Percentiles rank a stretch among this genome's conserved stretches.
These are phyloP conservation scores for Pungitius pungitius DNA, from an alignment of 2,113 vertebrate species.

Conservation along the genomic window DNA sequence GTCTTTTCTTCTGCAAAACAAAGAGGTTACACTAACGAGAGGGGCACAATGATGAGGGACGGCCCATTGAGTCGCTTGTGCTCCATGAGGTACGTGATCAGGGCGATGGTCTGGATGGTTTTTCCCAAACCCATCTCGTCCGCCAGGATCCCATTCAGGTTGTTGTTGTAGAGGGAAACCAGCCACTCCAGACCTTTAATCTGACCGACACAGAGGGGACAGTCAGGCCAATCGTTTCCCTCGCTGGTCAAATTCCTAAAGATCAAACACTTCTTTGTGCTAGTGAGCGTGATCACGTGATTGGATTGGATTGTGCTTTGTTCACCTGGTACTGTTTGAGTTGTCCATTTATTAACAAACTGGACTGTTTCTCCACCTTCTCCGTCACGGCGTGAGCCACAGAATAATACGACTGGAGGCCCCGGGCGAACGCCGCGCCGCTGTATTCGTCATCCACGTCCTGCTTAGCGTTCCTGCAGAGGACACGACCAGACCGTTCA, in stretches of 20 bases:
- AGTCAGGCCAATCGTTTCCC: background rate
- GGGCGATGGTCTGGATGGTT: slow-evolving; percentile 96
- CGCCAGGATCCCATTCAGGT: slow-evolving; percentile 94
- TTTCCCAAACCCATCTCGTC: slow-evolving; percentile 98
- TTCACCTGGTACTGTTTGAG: slow-evolving; percentile 94
- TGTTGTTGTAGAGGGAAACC: slow-evolving; percentile 97
- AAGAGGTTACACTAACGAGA: slow-evolving; percentile 85
- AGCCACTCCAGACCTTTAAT: slow-evolving; percentile 96
- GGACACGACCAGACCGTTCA: background rate
- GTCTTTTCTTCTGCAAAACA: background rate
- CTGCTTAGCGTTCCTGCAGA: slow-evolving; percentile 89
- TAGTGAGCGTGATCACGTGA: background rate
- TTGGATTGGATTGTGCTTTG: background rate
- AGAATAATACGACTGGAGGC: slow-evolving; percentile 93
- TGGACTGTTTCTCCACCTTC: slow-evolving; percentile 92
- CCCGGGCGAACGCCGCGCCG: slow-evolving; percentile 83
- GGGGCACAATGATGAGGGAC: slow-evolving; percentile 98
- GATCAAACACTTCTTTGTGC: background rate
- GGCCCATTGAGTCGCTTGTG: slow-evolving; percentile 96
- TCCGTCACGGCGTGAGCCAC: slow-evolving; percentile 97
- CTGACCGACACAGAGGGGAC: slow-evolving; percentile 61
- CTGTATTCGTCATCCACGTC: slow-evolving; percentile 96
- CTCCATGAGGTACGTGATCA: slow-evolving; percentile 99
- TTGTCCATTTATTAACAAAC: slow-evolving; percentile 91
- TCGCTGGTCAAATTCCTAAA: background rate